phyloP scores from a whole-genome alignment of 2,113 vertebrate species.

The Gobio gobio region DNA sequence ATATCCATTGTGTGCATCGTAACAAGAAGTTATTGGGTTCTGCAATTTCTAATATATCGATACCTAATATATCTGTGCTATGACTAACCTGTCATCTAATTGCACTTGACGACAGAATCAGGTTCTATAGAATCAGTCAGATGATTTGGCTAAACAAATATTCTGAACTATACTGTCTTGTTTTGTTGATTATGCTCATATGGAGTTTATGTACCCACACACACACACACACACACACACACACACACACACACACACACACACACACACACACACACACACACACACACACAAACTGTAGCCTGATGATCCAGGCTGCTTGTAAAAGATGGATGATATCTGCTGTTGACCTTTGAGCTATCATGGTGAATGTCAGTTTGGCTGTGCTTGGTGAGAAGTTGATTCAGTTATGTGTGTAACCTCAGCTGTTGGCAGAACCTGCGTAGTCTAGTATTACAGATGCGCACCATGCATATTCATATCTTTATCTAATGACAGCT shows the following conservation, averaged over 20 bases:
- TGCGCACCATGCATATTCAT: constrained; percentile 36
- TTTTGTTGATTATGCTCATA: constrained; percentile 11
- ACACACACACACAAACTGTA: background rate
- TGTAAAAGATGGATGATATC: constrained; percentile 11
- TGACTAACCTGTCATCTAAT: constrained; percentile 3
- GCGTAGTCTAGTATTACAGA: background rate
- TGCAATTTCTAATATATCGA: no score
- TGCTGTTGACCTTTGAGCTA: constrained; percentile 19
- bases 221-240: background rate
- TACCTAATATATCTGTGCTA: background rate
- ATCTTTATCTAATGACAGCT: background rate
- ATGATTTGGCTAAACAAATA: background rate
- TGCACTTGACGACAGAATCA: background rate
- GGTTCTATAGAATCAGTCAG: background rate
- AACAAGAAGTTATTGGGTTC: no score
- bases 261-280: background rate
- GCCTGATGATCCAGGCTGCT: no score
- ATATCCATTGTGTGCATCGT: no score
- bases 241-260: no score
- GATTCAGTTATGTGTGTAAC: constrained; percentile 11
- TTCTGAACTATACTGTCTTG: background rate
- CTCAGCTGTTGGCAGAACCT: constrained; percentile 1
- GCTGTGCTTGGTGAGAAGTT: background rate
- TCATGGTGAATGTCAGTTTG: constrained; percentile 7
- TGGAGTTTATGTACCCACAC: background rate